Evolutionary conservation across 2,888 invertebrate species (phyloP).

Genomic region (Scaptomyza cyrtandrae): DNA sequence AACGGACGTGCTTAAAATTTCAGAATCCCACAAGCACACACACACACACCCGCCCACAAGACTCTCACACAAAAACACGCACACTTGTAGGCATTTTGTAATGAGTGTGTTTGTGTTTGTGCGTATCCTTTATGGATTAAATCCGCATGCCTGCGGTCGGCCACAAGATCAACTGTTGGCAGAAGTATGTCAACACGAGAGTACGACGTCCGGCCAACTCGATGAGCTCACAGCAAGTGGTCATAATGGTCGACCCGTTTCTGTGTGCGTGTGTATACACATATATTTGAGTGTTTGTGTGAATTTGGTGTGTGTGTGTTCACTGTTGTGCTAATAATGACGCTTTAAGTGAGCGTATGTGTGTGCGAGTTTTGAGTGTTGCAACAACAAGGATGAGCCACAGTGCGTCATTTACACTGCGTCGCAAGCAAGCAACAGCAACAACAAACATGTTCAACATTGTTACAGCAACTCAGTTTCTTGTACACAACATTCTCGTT

Average conservation of each 20-base stretch:
- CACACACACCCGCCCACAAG: slow-evolving; percentile 39
- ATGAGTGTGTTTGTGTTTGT: slow-evolving; percentile 55
- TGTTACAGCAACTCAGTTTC: slow-evolving; percentile 24
- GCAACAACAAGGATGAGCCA: slow-evolving; percentile 64
- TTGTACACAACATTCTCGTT: slow-evolving; percentile 8
- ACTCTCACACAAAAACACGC: slow-evolving; percentile 9
- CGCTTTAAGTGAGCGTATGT: slow-evolving; percentile 62
- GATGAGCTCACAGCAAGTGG: slow-evolving; percentile 73
- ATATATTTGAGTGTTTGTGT: neutral
- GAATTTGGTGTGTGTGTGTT: slow-evolving; percentile 11
- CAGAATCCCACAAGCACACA: slow-evolving; percentile 56
- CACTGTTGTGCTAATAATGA: slow-evolving; percentile 76
- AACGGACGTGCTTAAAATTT: slow-evolving; percentile 80
- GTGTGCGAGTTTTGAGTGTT: slow-evolving; percentile 44
- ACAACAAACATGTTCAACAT: slow-evolving; percentile 35
- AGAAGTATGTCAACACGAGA: slow-evolving; percentile 80
- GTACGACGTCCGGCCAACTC: slow-evolving; percentile 46
- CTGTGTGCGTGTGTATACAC: neutral
- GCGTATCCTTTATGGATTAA: slow-evolving; percentile 82
- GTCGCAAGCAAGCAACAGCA: slow-evolving; percentile 9
- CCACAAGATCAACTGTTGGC: slow-evolving; percentile 81
- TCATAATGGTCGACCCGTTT: slow-evolving; percentile 68
- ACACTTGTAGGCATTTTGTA: slow-evolving; percentile 30
- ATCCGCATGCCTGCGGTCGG: slow-evolving; percentile 79
- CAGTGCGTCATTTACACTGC: slow-evolving; percentile 49